Evolutionary conservation across 2,113 vertebrate species (phyloP), one percentile per base, ranked within the genome.

Genomic region (Eurystomus gularis): DNA sequence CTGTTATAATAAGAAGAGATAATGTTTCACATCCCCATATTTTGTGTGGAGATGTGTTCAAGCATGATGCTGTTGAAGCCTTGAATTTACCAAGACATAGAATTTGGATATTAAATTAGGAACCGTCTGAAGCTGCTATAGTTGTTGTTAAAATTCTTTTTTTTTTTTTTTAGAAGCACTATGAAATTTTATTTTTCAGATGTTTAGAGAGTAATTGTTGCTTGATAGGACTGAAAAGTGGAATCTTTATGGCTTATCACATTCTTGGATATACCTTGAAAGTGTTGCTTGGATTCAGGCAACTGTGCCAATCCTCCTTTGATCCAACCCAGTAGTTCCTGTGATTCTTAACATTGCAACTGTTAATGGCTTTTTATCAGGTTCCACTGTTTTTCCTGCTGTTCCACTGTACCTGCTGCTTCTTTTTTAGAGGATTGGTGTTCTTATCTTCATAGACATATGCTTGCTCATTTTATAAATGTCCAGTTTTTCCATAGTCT

Each of bases 381-480:
- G 39, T 88, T 77, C 62, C 18, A 18, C 62, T 90, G 44, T 15
- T 93, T 72, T 80, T 65, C 57, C 81, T 62, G 66, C 46, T 49
- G 16, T 69, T 49, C 65, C 31, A n/a, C 37, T 65, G 37, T 75
- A 62, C 35, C n/a, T 62, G 17, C 35, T 84, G 1, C 58, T 54
- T 55, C 31, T 37, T 76, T 54, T 84, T 91, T 72, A 46, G 70
- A 64, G 55, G 64, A 25, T 35, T 85, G 62, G 28, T 81, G 68
- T 77, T 93, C 87, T 90, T 96, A 94, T 93, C 84, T 95, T 85
- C 18, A 25, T 26, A 65, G 57, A 9, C 93, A 89, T 84, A 88
- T 94, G 91, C 58, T 91, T 72, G 35, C 85, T 93, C 17, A 58
- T 86, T 86, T 88, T 88, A 31, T 72, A 83, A 52, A 65, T 70